These are phyloP conservation scores for Chaetura pelagica DNA, from an alignment of 2,113 vertebrate genomes.

Conservation along the genomic window DNA sequence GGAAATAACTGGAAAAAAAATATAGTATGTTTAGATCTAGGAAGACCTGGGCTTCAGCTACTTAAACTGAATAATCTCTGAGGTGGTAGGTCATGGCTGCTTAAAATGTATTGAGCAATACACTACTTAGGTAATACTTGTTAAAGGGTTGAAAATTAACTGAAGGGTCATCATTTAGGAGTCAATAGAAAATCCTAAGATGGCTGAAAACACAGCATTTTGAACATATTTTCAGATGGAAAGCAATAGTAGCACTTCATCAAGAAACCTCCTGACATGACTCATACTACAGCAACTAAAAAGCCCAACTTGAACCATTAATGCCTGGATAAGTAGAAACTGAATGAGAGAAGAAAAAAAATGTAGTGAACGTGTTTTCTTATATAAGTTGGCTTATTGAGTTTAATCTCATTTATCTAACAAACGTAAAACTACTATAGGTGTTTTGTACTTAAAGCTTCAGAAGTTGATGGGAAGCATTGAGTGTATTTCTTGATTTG, in stretches of 20 bases:
- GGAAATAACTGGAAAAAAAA: background rate
- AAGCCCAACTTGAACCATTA: background rate
- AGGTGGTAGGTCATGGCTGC: background rate
- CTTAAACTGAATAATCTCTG: background rate
- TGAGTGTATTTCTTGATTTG: background rate
- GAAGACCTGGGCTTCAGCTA: background rate
- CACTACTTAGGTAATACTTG: background rate
- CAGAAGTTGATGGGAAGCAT: background rate
- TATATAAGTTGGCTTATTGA: background rate
- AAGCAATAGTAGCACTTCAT: background rate
- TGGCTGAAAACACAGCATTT: background rate
- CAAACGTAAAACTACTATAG: background rate
- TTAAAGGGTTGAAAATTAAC: background rate
- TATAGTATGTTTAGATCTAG: background rate
- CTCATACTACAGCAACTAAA: background rate
- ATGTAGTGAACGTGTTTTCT: background rate
- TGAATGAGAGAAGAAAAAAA: background rate
- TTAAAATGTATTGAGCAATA: background rate
- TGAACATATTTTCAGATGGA: rapidly evolving
- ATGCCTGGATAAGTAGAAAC: background rate
- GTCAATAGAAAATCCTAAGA: background rate
- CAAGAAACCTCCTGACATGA: background rate
- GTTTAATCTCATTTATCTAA: background rate
- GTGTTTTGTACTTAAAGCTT: background rate
- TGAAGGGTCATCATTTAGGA: background rate